phyloP scores from a whole-genome alignment of 2,888 invertebrate genomes.

The Cyaniris semiargus region DNA sequence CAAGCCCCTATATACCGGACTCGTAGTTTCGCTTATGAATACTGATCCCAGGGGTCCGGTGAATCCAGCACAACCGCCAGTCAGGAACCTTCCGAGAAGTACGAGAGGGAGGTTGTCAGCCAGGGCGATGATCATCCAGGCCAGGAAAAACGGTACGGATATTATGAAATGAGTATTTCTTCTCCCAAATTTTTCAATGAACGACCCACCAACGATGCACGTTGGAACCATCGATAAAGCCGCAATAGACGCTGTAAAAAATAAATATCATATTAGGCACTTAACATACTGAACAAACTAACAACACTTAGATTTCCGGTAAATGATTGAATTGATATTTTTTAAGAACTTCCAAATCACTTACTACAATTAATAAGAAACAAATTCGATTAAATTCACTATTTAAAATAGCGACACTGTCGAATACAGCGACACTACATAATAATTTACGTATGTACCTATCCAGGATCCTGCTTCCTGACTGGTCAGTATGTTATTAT shows the following conservation, averaged over 20 bases:
- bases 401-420: no score
- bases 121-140: constrained; percentile 16
- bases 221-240: constrained; percentile 20
- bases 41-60: constrained; percentile 17
- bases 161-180: constrained; percentile 19
- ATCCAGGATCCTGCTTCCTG: constrained; percentile 18
- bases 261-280: neutral
- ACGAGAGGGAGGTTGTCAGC: constrained; percentile 10
- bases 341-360: no score
- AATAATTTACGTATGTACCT: neutral
- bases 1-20: constrained; percentile 3
- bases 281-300: no score
- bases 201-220: neutral
- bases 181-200: constrained; percentile 23
- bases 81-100: constrained; percentile 7
- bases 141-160: neutral
- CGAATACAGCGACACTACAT: no score
- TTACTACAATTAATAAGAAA: no score
- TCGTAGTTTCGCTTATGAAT: constrained; percentile 22
- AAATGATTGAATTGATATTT: no score
- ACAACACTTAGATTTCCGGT: no score
- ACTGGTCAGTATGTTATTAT: constrained; percentile 3
- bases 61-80: constrained; percentile 16
- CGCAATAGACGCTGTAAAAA: constrained; percentile 22
- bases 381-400: no score